Evolutionary conservation across 2,113 vertebrate genomes (phyloP), one percentile per base, ranked within the genome.

Genomic region (Odocoileus virginianus): DNA sequence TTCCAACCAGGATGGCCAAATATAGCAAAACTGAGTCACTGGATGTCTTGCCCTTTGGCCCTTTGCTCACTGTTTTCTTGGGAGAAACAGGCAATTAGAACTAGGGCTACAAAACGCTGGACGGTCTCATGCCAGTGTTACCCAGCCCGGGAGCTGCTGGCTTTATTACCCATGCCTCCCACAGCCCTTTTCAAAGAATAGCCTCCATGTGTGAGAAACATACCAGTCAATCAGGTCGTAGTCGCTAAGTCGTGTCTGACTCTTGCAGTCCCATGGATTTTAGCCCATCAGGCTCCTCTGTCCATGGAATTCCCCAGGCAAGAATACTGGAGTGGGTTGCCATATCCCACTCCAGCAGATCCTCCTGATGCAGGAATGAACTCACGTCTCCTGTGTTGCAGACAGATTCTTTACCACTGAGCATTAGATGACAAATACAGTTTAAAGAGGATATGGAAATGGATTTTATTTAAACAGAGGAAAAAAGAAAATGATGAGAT

Each of bases 171-270:
- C 43, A 2, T 16, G 17, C n/a, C 43, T 87, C 14, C 57, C 43
- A 16, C 6, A 74, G 54, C 21, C 67, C 36, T 74, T 74, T 43
- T 25, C 67, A 74, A 43, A 74, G 67, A 40, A 43, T 40, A 43
- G 71, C 36, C 17, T 47, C 36, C 23, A 23, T 60, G 43, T 81
- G 14, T 50, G 33, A 84, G 92, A 90, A n/a, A 2, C 17, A 14
- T 43, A 23, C 50, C 54, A 57, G 12, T 74, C 36, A 33, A 8
- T 40, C 28, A 94, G 47, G 33, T 74, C 0, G 11, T 40, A 40
- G 36, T 43, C 1, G 0, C 11, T 74, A 74, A 74, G 71, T 43
- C 5, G 0, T 74, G 71, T 43, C 36, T 74, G 71, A 43, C 0
- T 1, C 71, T 40, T 43, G 36, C 7, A 36, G 10, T 71, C 21